A percentile compares a stretch with the other conserved stretches of the same genome.
phyloP scores from a whole-genome alignment of 2,797 vertebrate species.

The Artibeus lituratus region DNA sequence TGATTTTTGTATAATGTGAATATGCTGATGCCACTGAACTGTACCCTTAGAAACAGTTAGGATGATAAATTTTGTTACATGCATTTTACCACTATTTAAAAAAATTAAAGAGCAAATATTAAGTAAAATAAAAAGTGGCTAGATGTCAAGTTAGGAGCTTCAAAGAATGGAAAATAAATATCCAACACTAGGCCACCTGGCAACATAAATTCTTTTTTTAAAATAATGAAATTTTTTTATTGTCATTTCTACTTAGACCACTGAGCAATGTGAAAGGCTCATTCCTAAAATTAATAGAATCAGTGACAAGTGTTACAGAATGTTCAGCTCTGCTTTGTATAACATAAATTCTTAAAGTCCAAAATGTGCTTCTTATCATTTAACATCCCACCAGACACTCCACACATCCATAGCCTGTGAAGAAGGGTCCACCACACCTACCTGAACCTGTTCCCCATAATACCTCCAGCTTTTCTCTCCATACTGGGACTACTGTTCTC shows the following conservation, averaged over 20 bases:
- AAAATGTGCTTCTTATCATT: too few species aligned
- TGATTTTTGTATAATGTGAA: neutral
- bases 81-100: neutral
- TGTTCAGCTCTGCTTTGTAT: neutral
- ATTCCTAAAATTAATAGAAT: neutral
- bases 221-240: neutral
- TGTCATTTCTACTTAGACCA: neutral
- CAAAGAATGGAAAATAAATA: neutral
- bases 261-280: neutral
- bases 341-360: neutral
- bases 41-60: neutral
- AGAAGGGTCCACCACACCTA: too few species aligned
- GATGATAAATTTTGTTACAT: neutral
- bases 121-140: neutral
- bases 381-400: neutral
- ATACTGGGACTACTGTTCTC: neutral
- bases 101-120: neutral
- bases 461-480: accelerated
- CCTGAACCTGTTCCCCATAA: too few species aligned
- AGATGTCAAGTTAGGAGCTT: neutral
- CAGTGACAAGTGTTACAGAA: neutral
- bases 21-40: neutral
- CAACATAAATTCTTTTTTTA: neutral
- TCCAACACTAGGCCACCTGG: neutral
- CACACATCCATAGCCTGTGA: neutral